Evolutionary conservation across 1,140 invertebrate genomes (phyloP).

Genomic region (Periplaneta americana): DNA sequence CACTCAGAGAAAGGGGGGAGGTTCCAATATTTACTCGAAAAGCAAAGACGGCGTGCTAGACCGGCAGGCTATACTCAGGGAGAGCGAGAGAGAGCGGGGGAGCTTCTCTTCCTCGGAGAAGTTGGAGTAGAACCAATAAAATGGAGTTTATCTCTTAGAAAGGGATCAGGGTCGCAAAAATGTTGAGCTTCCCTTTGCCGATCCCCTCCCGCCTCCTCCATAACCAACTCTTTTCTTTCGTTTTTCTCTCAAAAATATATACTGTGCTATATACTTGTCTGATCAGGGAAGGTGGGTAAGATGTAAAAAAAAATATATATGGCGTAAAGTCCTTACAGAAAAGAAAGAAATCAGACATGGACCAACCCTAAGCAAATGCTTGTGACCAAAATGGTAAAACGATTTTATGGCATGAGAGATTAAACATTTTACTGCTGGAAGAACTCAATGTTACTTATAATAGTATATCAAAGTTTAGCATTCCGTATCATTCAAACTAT

Average conservation of each 20-base stretch:
- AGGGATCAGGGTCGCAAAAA: neutral
- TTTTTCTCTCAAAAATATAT: neutral
- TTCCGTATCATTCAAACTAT: no score
- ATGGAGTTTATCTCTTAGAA: neutral
- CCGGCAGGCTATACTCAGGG: no score
- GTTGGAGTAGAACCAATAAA: neutral
- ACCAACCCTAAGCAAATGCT: neutral
- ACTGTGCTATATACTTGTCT: no score
- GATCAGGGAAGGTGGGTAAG: neutral
- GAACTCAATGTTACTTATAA: no score
- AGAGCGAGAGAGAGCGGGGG: no score
- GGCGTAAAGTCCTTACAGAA: neutral
- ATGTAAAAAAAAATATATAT: neutral
- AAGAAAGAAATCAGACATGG: neutral
- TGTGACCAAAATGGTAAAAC: neutral
- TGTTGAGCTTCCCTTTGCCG: neutral
- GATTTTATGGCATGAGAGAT: neutral
- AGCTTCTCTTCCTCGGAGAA: no score
- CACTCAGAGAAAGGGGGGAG: neutral
- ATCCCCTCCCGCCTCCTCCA: neutral
- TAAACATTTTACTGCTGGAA: no score
- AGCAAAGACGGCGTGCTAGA: neutral
- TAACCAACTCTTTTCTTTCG: neutral
- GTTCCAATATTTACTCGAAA: no score
- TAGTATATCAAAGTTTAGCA: no score